Evolutionary conservation across 2,797 vertebrate genomes (phyloP).

Genomic region (Hirundo rustica): DNA sequence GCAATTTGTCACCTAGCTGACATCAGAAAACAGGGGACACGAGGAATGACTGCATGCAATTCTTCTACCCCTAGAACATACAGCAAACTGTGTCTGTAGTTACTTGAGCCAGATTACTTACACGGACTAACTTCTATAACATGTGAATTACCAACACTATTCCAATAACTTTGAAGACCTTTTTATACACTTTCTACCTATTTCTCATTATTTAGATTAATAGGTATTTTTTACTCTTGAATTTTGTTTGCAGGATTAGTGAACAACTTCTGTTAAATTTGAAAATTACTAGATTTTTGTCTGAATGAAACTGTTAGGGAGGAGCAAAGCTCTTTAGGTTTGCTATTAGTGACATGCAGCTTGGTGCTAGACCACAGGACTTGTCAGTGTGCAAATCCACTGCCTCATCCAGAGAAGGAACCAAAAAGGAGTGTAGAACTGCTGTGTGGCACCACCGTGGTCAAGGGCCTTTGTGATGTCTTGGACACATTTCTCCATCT

Average conservation of each 20-base stretch:
- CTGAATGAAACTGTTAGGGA: background rate
- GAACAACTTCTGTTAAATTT: background rate
- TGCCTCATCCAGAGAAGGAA: background rate
- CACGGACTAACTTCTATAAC: background rate
- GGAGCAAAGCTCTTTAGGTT: background rate
- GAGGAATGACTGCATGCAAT: background rate
- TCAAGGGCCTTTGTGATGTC: background rate
- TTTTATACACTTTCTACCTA: background rate
- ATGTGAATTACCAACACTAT: background rate
- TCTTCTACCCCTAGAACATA: background rate
- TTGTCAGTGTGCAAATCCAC: background rate
- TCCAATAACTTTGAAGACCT: background rate
- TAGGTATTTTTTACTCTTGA: background rate
- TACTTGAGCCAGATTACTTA: background rate
- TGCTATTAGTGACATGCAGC: background rate
- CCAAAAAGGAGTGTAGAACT: background rate
- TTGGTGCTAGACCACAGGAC: background rate
- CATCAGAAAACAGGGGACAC: background rate
- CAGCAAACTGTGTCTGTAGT: rapidly evolving
- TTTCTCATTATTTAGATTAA: background rate
- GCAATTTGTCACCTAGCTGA: background rate
- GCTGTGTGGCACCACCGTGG: background rate
- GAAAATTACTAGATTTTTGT: background rate
- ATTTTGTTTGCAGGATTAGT: background rate
- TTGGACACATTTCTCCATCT: background rate